phyloP scores from a whole-genome alignment of 2,113 vertebrate species.

The Pantherophis guttatus region DNA sequence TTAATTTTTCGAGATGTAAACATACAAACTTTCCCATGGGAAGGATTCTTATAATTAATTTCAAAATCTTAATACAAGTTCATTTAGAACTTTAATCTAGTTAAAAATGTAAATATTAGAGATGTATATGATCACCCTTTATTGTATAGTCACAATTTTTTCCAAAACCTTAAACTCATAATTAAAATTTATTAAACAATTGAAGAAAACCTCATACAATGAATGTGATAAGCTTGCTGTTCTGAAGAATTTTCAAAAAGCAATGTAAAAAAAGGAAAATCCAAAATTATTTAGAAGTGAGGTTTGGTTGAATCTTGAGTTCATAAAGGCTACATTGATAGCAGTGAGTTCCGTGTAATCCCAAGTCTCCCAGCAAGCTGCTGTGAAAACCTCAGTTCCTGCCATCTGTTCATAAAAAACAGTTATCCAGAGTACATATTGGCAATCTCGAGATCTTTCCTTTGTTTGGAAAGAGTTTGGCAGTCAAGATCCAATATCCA shows the following conservation, averaged over 20 bases:
- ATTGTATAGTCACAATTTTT: not conserved
- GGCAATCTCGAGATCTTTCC: not conserved
- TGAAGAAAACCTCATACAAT: not conserved
- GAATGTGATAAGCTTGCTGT: not conserved
- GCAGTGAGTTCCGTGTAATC: not conserved
- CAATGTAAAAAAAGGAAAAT: not conserved
- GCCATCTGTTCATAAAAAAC: not conserved
- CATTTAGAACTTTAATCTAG: not conserved
- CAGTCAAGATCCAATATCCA: not conserved
- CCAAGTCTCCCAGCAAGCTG: not conserved
- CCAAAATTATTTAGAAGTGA: not conserved
- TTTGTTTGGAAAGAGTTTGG: not conserved
- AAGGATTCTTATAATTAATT: not conserved
- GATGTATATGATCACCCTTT: not conserved
- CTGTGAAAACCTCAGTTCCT: not conserved
- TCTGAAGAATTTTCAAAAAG: not conserved
- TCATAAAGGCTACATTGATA: not conserved
- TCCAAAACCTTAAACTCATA: not conserved
- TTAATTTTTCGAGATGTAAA: not conserved
- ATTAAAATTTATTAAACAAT: not conserved
- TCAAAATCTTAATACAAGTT: not conserved
- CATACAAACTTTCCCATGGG: not conserved
- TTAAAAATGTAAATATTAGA: not conserved
- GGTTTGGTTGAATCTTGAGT: not conserved
- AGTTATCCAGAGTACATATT: not conserved